A percentile compares a stretch with the other conserved stretches of the same genome.
Evolutionary conservation across 2,113 vertebrate species (phyloP).

Genomic region (Paramormyrops kingsleyae): DNA sequence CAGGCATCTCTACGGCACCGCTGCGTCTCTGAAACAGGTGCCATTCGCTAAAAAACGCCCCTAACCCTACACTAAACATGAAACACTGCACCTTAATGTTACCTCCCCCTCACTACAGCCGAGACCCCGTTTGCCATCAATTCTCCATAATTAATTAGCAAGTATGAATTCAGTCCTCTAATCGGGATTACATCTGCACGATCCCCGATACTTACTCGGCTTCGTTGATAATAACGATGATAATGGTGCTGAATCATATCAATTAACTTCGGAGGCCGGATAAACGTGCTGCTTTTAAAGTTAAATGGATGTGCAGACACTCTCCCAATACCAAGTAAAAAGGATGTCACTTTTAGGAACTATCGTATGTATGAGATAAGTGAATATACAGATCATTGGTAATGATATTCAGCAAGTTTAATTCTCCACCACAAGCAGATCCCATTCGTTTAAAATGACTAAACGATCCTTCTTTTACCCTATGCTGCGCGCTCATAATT

Average conservation of each 20-base stretch:
- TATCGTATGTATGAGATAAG: not conserved
- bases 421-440: not conserved
- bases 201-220: not conserved
- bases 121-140: not conserved
- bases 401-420: not conserved
- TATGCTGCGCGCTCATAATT: not conserved
- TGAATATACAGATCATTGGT: not conserved
- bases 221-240: not conserved
- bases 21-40: not conserved
- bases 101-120: not conserved
- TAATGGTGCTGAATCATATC: not conserved
- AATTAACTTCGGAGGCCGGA: not conserved
- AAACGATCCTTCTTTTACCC: not conserved
- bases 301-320: not conserved
- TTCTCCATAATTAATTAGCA: not conserved
- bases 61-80: not conserved
- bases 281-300: not conserved
- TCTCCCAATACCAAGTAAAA: not conserved
- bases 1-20: not conserved
- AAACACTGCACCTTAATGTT: not conserved
- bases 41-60: not conserved
- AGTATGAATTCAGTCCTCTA: not conserved
- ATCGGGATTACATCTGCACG: not conserved
- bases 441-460: not conserved
- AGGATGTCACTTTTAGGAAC: not conserved